Conservation (phyloP, 1,140 invertebrate genomes). For the Diorhabda carinulata region DNA sequence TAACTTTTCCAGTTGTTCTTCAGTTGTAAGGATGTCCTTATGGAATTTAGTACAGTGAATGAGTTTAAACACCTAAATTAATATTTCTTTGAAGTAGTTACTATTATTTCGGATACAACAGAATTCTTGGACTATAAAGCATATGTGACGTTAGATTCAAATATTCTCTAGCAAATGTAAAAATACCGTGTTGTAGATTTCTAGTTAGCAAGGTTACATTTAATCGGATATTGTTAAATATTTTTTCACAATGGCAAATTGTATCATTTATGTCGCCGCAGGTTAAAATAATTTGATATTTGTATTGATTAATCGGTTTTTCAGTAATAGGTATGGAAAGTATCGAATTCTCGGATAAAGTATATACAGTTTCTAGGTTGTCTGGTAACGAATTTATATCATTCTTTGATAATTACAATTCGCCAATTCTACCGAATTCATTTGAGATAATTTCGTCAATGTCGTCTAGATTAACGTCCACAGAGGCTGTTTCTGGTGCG, state of each 20-base stretch:
- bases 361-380: constrained; percentile 22
- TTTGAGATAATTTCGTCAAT: constrained; percentile 18
- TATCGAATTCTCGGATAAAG: constrained; percentile 18
- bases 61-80: constrained; percentile 29
- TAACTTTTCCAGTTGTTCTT: constrained; percentile 29
- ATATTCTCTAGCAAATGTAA: constrained; percentile 26
- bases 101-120: neutral
- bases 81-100: constrained; percentile 20
- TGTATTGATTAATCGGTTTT: constrained; percentile 22
- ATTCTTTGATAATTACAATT: constrained; percentile 18
- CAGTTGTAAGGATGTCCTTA: constrained; percentile 16
- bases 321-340: constrained; percentile 20
- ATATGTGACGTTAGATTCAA: constrained; percentile 23
- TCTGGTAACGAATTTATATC: constrained; percentile 4
- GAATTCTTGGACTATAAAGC: constrained; percentile 22
- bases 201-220: constrained; percentile 15
- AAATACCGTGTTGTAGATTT: constrained; percentile 1
- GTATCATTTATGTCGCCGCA: neutral
- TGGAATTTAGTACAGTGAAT: constrained; percentile 21
- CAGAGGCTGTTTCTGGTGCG: constrained; percentile 13
- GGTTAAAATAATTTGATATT: constrained; percentile 26
- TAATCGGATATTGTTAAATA: constrained; percentile 22
- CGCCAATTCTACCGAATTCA: constrained; percentile 9
- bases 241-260: constrained; percentile 9
- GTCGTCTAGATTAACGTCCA: constrained; percentile 19